Conservation (phyloP, 2,113 vertebrate species). For the Onychorhynchus coronatus region DNA sequence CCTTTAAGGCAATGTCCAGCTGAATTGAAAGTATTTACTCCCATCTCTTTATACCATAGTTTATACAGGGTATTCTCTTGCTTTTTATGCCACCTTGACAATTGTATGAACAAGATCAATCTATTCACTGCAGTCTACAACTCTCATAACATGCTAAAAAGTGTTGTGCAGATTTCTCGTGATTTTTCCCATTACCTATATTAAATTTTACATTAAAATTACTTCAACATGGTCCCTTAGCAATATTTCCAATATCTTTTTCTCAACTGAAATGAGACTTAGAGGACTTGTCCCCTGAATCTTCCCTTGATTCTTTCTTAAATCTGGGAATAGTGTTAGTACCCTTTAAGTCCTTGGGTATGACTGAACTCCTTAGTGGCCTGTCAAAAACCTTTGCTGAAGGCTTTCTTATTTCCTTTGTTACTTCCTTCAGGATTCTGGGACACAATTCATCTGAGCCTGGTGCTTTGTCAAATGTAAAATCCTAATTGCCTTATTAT, state of each 20-base stretch:
- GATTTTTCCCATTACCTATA: neutral
- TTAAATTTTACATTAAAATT: constrained; percentile 23
- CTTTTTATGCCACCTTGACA: neutral
- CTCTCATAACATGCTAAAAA: neutral
- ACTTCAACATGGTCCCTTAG: neutral
- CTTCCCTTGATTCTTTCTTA: constrained; percentile 8
- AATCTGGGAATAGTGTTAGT: constrained; percentile 17
- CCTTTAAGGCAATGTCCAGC: neutral
- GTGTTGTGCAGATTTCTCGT: neutral
- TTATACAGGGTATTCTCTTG: neutral
- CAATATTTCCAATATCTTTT: constrained; percentile 39
- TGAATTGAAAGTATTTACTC: neutral
- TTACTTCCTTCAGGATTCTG: constrained; percentile 53
- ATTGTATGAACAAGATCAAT: neutral
- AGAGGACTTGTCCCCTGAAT: neutral
- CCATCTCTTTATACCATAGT: neutral
- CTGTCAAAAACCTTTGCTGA: constrained; percentile 45
- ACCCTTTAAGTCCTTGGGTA: neutral
- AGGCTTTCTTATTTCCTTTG: constrained; percentile 52
- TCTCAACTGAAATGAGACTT: constrained; percentile 11
- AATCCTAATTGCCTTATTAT: constrained; percentile 68
- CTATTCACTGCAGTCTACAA: neutral
- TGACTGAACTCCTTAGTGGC: neutral
- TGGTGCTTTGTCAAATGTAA: constrained; percentile 56
- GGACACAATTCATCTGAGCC: constrained; percentile 53